Percentiles rank a stretch among this genome's conserved stretches.
These are phyloP conservation scores for Virgularia gustaviana DNA, from an alignment of 92 coral and sea anemone species.

Conservation along the genomic window DNA sequence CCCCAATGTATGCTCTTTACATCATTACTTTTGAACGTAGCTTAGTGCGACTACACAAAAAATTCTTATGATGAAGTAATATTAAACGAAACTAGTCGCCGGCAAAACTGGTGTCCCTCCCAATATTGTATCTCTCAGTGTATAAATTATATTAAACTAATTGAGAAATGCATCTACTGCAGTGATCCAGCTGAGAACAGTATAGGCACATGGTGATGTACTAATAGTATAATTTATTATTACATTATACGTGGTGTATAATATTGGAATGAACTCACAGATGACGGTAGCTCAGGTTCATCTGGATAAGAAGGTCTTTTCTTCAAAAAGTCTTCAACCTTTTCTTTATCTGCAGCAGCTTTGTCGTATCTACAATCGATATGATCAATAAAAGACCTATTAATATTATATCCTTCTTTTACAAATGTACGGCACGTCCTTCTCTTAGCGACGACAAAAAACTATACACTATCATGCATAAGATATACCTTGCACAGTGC, in stretches of 20 bases:
- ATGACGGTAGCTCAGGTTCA: conserved; percentile 82
- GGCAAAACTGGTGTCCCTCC: too few relatives aligned
- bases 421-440: neutral
- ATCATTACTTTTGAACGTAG: too few relatives aligned
- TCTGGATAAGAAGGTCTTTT: conserved; percentile 75
- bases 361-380: conserved; percentile 63
- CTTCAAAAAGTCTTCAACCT: conserved; percentile 75
- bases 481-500: too few relatives aligned
- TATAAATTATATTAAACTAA: too few relatives aligned
- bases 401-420: neutral
- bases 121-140: too few relatives aligned
- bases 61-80: too few relatives aligned
- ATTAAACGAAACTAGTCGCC: too few relatives aligned
- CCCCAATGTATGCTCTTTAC: too few relatives aligned
- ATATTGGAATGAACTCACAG: conserved; percentile 42
- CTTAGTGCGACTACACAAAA: too few relatives aligned
- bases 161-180: too few relatives aligned
- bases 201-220: neutral
- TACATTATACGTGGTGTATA: neutral
- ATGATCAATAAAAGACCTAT: neutral
- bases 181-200: neutral
- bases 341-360: conserved; percentile 69
- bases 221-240: neutral
- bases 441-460: neutral
- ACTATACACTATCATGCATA: too few relatives aligned